Conservation (phyloP, 2,113 vertebrate species). For the Caretta caretta region DNA sequence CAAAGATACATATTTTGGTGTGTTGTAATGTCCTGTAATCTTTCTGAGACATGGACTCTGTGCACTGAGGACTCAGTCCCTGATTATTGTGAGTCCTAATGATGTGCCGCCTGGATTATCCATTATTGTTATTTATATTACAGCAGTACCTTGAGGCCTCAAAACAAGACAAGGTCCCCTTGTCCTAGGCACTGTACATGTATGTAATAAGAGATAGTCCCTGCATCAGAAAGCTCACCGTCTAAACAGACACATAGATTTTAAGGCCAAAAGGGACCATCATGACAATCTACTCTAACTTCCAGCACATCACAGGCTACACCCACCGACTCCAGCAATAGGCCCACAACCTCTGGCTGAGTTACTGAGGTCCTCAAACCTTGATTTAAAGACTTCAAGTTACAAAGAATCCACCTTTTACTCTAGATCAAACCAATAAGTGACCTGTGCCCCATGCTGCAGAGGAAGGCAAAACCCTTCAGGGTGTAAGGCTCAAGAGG, state of each 20-base stretch:
- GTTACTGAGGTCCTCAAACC: not conserved
- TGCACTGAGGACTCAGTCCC: not conserved
- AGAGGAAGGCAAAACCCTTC: not conserved
- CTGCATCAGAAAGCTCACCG: not conserved
- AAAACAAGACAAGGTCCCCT: not conserved
- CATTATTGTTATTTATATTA: not conserved
- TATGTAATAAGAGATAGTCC: not conserved
- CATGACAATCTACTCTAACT: not conserved
- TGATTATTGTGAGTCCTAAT: not conserved
- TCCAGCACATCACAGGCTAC: not conserved
- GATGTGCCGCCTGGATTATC: not conserved
- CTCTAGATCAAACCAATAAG: not conserved
- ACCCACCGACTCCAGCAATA: not conserved
- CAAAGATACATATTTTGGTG: not conserved
- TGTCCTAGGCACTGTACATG: not conserved
- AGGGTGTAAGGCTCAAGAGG: not conserved
- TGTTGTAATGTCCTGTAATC: not conserved
- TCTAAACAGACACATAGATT: not conserved
- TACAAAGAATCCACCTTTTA: not conserved
- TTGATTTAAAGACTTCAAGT: not conserved
- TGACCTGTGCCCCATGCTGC: not conserved
- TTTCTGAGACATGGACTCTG: not conserved
- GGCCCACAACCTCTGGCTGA: not conserved
- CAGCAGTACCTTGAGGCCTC: not conserved
- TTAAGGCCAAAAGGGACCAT: not conserved